Evolutionary conservation across 2,113 vertebrate species (phyloP).

Genomic region (Laterallus jamaicensis): DNA sequence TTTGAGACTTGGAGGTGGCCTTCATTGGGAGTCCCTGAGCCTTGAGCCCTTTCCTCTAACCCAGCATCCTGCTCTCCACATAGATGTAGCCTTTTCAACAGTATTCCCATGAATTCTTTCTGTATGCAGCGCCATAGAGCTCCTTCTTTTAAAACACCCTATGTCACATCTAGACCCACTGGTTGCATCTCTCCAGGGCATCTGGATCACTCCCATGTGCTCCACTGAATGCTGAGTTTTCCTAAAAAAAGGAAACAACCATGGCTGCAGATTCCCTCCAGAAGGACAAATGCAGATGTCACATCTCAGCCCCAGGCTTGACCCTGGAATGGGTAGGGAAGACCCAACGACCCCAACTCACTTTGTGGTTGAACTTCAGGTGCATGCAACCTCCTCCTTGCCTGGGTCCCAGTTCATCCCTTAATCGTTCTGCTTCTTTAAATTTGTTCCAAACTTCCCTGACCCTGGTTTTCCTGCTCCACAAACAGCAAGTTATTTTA

Average conservation of each 20-base stretch:
- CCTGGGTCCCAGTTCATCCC: neutral
- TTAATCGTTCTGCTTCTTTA: constrained; percentile 42
- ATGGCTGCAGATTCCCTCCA: neutral
- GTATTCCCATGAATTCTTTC: neutral
- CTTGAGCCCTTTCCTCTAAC: neutral
- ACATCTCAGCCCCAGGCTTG: neutral
- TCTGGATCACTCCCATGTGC: neutral
- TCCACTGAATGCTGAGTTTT: neutral
- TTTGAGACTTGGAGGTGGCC: neutral
- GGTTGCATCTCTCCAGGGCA: neutral
- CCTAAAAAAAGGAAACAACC: neutral
- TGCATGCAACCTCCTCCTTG: neutral
- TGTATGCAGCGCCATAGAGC: neutral
- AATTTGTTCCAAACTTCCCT: constrained; percentile 56
- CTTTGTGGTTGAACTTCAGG: neutral
- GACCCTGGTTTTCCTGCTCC: constrained; percentile 59
- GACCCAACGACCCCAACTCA: neutral
- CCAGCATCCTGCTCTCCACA: rapidly evolving
- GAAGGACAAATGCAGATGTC: neutral
- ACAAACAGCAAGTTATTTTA: constrained; percentile 69
- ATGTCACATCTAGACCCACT: neutral
- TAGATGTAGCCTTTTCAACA: neutral
- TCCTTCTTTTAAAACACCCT: neutral
- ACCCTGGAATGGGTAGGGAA: neutral
- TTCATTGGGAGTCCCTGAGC: neutral